Evolutionary conservation across 2,888 invertebrate species (phyloP), one percentile per base, ranked within the genome.

Genomic region (Trypoxylon attenuatum): DNA sequence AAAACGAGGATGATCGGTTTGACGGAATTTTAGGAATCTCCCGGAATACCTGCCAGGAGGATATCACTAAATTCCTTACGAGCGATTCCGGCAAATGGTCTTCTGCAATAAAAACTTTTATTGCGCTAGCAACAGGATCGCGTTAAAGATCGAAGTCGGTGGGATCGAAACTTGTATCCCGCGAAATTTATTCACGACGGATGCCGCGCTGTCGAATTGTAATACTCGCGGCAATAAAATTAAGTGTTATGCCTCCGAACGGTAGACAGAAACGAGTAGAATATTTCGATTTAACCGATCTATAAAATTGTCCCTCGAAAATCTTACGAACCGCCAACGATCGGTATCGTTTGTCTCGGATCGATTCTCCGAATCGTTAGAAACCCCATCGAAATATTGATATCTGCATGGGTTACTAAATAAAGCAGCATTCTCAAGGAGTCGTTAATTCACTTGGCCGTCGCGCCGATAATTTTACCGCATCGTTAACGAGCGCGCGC

Each of bases 91-190:
- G 21, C 51, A 42, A 61, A 65, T 56, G 46, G 57, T 39, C 53
- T 57, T 47, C 42, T n/a, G 42, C 46, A 66, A 61, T 69, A 69
- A 69, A 69, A 69, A 51, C 29, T 69, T 69, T 66, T 69, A 69
- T 69, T 53, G 22, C 53, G n/a, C 46, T 6, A 22, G 16, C 33
- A 57, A 58, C 62, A 50, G 63, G 54, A 57, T 41, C 45, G 68
- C 47, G 53, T 66, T 43, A 4, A 39, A 62, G 57, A 62, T 62
- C 27, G 41, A 41, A 22, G 25, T 19, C 22, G 39, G 15, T 38
- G n/a, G n/a, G n/a, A n/a, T 21, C 50, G 5, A 29, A 27, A 27
- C 60, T 50, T 25, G 66, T 46, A 53, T 10, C 39, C 49, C 5
- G 2, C 41, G 21, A 53, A 66, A 66, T 69, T 61, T 51, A 61